These are phyloP conservation scores for Cyaniris semiargus DNA, from an alignment of 2,888 invertebrate genomes.

Conservation along the genomic window DNA sequence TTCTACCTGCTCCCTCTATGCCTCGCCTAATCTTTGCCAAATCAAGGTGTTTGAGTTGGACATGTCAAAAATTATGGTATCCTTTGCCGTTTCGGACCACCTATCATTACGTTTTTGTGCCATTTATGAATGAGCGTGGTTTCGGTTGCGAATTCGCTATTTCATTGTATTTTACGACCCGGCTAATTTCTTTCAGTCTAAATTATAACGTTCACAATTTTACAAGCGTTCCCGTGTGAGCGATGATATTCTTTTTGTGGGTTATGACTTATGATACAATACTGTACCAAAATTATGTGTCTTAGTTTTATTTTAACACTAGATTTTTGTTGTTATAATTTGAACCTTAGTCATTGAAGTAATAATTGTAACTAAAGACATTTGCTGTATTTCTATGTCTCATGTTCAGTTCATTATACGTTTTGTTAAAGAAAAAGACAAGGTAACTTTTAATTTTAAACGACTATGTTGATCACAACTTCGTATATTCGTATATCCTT, in stretches of 20 bases:
- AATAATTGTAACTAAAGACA: no score
- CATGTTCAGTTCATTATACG: no score
- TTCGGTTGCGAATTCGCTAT: conserved; percentile 60
- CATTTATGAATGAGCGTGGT: conserved; percentile 64
- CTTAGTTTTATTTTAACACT: no score
- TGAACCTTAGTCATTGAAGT: no score
- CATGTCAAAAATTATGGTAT: conserved; percentile 68
- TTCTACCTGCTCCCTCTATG: background rate
- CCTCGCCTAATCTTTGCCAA: conserved; percentile 50
- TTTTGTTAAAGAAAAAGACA: no score
- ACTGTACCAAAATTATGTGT: no score
- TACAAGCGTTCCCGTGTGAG: background rate
- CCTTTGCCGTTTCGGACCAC: conserved; percentile 58
- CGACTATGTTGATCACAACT: no score
- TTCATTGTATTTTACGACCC: conserved; percentile 55
- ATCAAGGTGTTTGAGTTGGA: conserved; percentile 67
- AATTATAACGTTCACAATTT: conserved; percentile 22
- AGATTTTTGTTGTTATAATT: no score
- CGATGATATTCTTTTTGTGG: background rate
- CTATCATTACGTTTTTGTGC: conserved; percentile 71
- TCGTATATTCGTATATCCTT: no score
- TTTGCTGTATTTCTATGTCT: no score
- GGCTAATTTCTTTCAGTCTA: conserved; percentile 37
- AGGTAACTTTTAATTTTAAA: no score
- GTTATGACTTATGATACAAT: no score